phyloP scores from a whole-genome alignment of 2,113 vertebrate genomes.

The Anas platyrhynchos region DNA sequence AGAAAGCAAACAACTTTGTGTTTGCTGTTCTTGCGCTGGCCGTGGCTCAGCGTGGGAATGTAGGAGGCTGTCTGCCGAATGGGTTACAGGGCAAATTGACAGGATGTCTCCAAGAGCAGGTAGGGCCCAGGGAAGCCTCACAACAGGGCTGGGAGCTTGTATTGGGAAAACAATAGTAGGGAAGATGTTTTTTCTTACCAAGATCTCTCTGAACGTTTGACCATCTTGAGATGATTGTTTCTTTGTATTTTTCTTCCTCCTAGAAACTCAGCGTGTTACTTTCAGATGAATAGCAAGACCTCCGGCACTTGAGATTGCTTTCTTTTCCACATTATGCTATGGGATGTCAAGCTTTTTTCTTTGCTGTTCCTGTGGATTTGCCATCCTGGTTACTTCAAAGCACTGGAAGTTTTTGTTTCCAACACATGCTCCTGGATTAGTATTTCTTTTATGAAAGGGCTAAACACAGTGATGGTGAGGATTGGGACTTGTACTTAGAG shows the following conservation, averaged over 20 bases:
- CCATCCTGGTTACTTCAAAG: not conserved
- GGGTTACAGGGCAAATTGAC: not conserved
- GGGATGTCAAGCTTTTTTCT: not conserved
- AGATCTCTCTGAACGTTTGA: not conserved
- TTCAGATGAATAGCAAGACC: not conserved
- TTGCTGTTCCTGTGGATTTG: not conserved
- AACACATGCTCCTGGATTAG: not conserved
- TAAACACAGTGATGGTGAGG: not conserved
- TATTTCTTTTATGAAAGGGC: not conserved
- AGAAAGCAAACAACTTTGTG: not conserved
- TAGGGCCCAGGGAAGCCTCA: not conserved
- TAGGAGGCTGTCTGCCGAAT: not conserved
- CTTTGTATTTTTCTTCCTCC: not conserved
- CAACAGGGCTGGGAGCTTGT: not conserved
- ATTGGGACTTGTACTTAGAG: not conserved
- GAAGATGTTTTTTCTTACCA: not conserved
- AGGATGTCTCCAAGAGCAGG: rapidly evolving
- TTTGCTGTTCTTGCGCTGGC: not conserved
- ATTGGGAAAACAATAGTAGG: not conserved
- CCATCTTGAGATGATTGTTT: not conserved
- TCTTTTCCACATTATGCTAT: not conserved
- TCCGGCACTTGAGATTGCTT: not conserved
- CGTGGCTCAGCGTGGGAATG: rapidly evolving
- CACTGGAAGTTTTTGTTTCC: not conserved
- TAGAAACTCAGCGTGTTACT: not conserved